Evolutionary conservation across 1,140 invertebrate genomes (phyloP).

Genomic region (Oreohelix idahoensis): DNA sequence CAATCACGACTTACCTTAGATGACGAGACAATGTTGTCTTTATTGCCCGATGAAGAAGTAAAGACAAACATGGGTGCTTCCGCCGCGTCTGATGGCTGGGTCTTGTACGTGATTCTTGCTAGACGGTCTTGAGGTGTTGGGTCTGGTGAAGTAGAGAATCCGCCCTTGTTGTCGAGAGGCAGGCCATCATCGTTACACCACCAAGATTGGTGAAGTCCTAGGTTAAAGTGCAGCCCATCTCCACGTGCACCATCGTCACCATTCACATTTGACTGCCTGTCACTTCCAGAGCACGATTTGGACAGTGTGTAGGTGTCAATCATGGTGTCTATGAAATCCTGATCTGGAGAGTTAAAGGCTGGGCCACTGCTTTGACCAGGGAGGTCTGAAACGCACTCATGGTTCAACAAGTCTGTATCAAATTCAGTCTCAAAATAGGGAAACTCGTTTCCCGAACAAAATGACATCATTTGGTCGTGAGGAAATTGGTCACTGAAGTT

Average conservation of each 20-base stretch:
- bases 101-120: slow-evolving; percentile 33
- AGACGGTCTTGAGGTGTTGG: slow-evolving; percentile 22
- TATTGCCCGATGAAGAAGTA: neutral
- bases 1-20: slow-evolving; percentile 16
- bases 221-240: slow-evolving; percentile 20
- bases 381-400: neutral
- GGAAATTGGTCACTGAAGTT: neutral
- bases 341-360: neutral
- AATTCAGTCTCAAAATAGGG: neutral
- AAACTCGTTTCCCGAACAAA: neutral
- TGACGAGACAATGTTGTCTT: neutral
- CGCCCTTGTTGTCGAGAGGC: neutral
- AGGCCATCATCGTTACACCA: neutral
- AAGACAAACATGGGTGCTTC: slow-evolving; percentile 33
- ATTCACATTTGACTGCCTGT: neutral
- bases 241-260: slow-evolving; percentile 10
- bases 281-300: too few species aligned
- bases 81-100: neutral
- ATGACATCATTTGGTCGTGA: neutral
- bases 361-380: neutral
- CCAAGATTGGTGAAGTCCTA: slow-evolving; percentile 11
- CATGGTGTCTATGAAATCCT: slow-evolving; percentile 18
- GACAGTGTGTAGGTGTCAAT: slow-evolving; percentile 22
- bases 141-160: neutral
- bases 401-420: neutral